Conservation (phyloP, 2,113 vertebrate species). For the Phyllostomus discolor region DNA sequence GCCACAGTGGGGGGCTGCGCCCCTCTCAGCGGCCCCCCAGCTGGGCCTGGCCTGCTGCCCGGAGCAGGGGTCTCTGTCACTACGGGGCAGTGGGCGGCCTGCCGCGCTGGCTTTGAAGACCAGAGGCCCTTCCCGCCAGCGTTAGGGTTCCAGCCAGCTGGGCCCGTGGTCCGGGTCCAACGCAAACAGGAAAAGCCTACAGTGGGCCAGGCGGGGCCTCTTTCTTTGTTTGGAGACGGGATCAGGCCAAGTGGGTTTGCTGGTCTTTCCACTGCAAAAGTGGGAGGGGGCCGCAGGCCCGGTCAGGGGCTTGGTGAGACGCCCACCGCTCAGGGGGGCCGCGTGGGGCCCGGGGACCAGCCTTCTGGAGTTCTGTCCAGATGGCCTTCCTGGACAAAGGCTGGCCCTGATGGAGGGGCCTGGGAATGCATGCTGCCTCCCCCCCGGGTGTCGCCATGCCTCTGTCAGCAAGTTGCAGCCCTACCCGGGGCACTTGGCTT, state of each 20-base stretch:
- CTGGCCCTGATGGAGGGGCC: background rate
- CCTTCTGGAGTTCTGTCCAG: background rate
- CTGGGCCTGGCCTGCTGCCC: background rate
- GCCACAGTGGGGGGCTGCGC: background rate
- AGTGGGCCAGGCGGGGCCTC: slow-evolving; percentile 1
- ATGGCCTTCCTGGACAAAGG: background rate
- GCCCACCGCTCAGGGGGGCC: background rate
- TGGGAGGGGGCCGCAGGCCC: background rate
- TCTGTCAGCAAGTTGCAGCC: background rate
- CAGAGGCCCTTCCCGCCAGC: background rate
- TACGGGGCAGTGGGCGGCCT: background rate
- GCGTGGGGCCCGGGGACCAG: background rate
- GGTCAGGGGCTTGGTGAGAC: fast-evolving
- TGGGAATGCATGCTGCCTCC: background rate
- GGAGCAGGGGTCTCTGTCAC: background rate
- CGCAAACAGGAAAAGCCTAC: slow-evolving; percentile 66
- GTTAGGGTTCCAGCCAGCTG: slow-evolving; percentile 3
- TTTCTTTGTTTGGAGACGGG: slow-evolving; percentile 50
- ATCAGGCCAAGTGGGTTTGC: background rate
- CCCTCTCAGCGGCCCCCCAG: background rate
- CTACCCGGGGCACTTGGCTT: background rate
- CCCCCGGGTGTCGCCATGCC: background rate
- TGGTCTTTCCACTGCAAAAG: background rate
- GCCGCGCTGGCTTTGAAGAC: background rate
- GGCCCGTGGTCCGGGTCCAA: slow-evolving; percentile 40